Conservation (phyloP, 2,113 vertebrate genomes). For the Cephalophus harveyi region DNA sequence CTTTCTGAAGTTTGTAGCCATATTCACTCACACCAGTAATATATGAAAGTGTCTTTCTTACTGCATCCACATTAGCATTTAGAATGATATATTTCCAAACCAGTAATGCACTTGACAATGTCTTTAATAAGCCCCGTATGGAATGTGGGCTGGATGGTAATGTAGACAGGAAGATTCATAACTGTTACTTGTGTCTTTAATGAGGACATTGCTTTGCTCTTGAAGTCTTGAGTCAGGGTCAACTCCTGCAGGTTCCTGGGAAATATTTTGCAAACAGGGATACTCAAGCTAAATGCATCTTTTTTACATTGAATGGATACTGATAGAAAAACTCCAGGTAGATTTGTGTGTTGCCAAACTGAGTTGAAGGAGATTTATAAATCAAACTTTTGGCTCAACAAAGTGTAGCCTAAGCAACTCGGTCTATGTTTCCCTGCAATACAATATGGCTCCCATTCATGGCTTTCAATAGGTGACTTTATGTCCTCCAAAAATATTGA, state of each 20-base stretch:
- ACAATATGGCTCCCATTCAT: background rate
- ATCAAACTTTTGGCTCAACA: background rate
- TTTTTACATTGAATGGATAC: background rate
- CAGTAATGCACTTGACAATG: background rate
- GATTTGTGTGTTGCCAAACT: background rate
- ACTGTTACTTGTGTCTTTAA: background rate
- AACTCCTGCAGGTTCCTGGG: background rate
- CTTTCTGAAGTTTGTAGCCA: background rate
- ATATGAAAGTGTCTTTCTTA: background rate
- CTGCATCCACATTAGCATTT: conserved; percentile 19
- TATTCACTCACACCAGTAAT: background rate
- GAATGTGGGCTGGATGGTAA: background rate
- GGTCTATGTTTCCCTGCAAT: background rate
- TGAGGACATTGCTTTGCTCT: background rate
- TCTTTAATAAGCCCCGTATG: background rate
- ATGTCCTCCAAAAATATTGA: background rate
- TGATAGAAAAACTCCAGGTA: background rate
- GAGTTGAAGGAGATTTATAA: background rate
- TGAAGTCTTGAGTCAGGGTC: background rate
- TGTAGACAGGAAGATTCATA: background rate
- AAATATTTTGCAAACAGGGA: background rate
- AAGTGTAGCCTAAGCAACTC: background rate
- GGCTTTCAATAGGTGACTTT: background rate
- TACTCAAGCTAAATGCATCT: background rate
- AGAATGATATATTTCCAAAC: conserved; percentile 26